phyloP scores from a whole-genome alignment of 2,113 vertebrate genomes.

The Zapornia atra region DNA sequence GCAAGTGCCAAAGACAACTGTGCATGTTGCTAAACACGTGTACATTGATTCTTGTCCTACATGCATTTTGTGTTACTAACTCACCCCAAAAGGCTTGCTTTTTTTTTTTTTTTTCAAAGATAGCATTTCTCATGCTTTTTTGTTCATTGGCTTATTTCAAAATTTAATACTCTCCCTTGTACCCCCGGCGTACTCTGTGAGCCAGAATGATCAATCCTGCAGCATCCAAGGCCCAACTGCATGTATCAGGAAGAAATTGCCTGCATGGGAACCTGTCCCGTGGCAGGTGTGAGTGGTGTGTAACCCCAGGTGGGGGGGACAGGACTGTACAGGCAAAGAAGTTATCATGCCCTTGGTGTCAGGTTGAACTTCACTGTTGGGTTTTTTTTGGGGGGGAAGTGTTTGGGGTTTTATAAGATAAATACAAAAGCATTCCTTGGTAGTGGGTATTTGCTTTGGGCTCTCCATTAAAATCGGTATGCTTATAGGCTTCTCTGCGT shows the following conservation, averaged over 20 bases:
- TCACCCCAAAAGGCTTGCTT: not conserved
- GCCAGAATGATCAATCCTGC: not conserved
- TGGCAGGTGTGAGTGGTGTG: fast-evolving
- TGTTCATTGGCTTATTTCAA: not conserved
- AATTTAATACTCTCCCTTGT: not conserved
- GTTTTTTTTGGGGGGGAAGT: no score
- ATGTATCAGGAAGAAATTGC: not conserved
- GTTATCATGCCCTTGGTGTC: not conserved
- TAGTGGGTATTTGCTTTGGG: not conserved
- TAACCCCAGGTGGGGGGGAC: not conserved
- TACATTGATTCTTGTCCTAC: not conserved
- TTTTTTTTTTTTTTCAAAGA: not conserved
- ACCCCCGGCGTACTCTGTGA: not conserved
- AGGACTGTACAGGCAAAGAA: not conserved
- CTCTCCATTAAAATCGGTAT: not conserved
- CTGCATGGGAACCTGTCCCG: not conserved
- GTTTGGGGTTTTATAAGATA: no score
- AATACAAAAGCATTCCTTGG: not conserved
- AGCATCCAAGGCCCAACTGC: not conserved
- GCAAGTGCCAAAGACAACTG: not conserved
- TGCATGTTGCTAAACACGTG: not conserved
- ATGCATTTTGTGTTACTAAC: not conserved
- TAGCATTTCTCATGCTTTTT: not conserved
- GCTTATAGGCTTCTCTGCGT: not conserved
- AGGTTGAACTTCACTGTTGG: not conserved